phyloP scores from a whole-genome alignment of 2,888 invertebrate genomes.

The Drosophila tanythrix region DNA sequence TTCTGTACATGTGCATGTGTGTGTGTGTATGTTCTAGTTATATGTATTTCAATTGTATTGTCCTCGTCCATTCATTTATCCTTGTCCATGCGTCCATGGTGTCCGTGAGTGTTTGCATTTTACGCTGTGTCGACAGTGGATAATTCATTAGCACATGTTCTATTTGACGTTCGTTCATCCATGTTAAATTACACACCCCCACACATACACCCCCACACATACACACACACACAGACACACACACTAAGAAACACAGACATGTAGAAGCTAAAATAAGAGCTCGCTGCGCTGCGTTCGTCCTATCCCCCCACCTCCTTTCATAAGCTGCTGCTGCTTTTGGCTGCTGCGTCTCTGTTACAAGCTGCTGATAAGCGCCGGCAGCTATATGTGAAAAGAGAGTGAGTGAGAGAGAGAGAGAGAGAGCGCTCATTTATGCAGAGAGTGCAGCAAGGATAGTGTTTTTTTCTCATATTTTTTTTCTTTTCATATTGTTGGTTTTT shows the following conservation, averaged over 20 bases:
- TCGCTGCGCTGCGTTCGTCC: constrained; percentile 26
- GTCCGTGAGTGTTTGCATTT: constrained; percentile 75
- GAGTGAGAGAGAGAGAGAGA: constrained; percentile 3
- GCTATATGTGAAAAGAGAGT: constrained; percentile 13
- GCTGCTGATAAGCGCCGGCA: constrained; percentile 34
- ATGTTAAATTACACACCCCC: constrained; percentile 52
- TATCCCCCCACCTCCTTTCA: constrained; percentile 4
- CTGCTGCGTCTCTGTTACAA: constrained; percentile 73
- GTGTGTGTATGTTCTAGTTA: constrained; percentile 3
- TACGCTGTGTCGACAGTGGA: constrained; percentile 73
- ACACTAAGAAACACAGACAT: constrained; percentile 19
- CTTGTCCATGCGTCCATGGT: constrained; percentile 30
- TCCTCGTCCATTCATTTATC: constrained; percentile 34
- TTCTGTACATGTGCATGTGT: constrained; percentile 1
- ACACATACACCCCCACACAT: constrained; percentile 14
- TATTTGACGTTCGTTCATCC: constrained; percentile 78
- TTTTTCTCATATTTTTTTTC: constrained; percentile 4
- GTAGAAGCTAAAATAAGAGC: constrained; percentile 17
- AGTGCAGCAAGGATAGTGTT: constrained; percentile 47
- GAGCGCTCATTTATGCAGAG: constrained; percentile 11
- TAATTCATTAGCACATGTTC: constrained; percentile 78
- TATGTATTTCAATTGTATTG: constrained; percentile 11
- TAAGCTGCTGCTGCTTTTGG: constrained; percentile 44
- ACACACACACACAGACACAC: constrained; percentile 15
- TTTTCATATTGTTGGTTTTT: constrained; percentile 6